These are phyloP conservation scores for Tyrannus savana DNA, from an alignment of 2,113 vertebrate species.

Conservation along the genomic window DNA sequence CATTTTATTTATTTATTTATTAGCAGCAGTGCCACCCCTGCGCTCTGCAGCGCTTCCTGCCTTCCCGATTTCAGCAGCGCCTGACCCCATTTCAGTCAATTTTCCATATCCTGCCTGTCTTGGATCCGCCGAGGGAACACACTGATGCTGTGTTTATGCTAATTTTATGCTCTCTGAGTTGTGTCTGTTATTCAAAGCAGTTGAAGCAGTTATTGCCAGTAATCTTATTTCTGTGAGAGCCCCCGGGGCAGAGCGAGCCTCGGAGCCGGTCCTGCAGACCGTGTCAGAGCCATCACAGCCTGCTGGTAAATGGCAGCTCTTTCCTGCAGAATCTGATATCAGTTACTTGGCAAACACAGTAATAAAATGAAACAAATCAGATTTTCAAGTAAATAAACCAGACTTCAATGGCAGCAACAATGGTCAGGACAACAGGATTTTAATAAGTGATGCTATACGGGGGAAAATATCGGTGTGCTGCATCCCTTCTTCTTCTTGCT, in stretches of 20 bases:
- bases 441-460: constrained; percentile 79
- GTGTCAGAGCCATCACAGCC: constrained; percentile 84
- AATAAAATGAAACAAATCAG: constrained; percentile 93
- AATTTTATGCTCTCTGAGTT: constrained; percentile 90
- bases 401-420: constrained; percentile 85
- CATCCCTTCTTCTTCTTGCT: neutral
- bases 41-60: constrained; percentile 56
- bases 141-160: constrained; percentile 84
- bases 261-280: constrained; percentile 83
- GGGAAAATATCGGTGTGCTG: constrained; percentile 49
- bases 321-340: constrained; percentile 87
- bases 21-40: constrained; percentile 54
- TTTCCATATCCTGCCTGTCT: constrained; percentile 83
- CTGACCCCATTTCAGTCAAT: constrained; percentile 85
- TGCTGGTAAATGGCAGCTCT: constrained; percentile 88
- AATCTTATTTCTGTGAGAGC: constrained; percentile 92
- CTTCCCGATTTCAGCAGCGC: constrained; percentile 74
- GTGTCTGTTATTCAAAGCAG: constrained; percentile 90
- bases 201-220: constrained; percentile 89
- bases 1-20: constrained; percentile 11
- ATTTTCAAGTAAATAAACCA: constrained; percentile 92
- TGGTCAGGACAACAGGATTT: constrained; percentile 85
- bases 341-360: constrained; percentile 87
- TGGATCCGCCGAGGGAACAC: constrained; percentile 76
- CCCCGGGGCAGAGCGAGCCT: constrained; percentile 82